Base-by-base conservation (phyloP, 2,888 invertebrate genomes). In the Cataglyphis cursor region DNA sequence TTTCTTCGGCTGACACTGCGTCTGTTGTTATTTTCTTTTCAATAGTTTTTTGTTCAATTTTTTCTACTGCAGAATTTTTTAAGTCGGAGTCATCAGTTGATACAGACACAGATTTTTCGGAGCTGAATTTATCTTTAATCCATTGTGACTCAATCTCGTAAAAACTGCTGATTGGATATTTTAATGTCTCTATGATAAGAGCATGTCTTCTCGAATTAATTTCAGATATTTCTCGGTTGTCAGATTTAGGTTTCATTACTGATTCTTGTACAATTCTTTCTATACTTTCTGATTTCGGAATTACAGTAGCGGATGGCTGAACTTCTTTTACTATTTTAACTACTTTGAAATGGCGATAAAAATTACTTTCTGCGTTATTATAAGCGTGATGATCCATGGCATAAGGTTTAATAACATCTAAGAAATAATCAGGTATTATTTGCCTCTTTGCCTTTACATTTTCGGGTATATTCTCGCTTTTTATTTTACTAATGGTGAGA, bases 181-280 rank as follows among this genome's bases (percentile, higher is more conserved):
- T 93, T 3, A 85, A 65, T 64, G 80, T 73, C 15, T 92, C 92
- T 10, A 41, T 31, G 5, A 85, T 35, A 21, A 92, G 74, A 3
- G 89, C 89, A 31, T 64, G 82, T 24, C 88, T 84, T 68, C 85
- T 87, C 0, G 38, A 28, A 68, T 91, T 85, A 3, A 62, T 54
- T 21, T 82, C 82, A 3, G 84, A 82, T 21, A n/a, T 41, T 31
- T 66, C 74, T 54, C 66, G 68, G 0, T 3, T 9, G 3, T 21
- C n/a, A 4, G 54, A 38, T 18, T 84, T 78, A 12, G 73, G 80
- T 72, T 91, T 93, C 92, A 94, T 93, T 57, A 92, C 91, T 3
- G 94, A 92, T 54, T 94, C 90, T 65, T 92, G 89, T 0, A 94
- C 90, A 15, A 94, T 90, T 84, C 88, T 91, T 81, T 93, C 93